Evolutionary conservation across 1,140 invertebrate species (phyloP).

Genomic region (Rhyacophila brunnea): DNA sequence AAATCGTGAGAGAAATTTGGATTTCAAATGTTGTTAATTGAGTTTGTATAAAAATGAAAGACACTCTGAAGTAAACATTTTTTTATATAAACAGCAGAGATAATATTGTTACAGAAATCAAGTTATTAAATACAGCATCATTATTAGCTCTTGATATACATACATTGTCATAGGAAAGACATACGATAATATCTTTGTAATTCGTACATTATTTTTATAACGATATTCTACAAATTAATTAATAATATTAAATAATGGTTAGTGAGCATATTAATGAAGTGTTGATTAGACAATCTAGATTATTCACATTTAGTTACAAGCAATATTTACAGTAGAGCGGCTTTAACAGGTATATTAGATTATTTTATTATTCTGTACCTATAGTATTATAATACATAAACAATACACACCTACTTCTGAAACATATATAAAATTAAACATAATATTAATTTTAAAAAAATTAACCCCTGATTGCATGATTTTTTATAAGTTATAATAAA

Average conservation of each 20-base stretch:
- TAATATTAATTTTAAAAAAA: too few species aligned
- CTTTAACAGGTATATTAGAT: background rate
- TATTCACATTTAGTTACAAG: background rate
- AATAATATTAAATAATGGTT: background rate
- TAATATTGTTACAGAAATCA: slow-evolving; percentile 20
- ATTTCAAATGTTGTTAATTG: slow-evolving; percentile 1
- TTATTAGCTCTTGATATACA: slow-evolving; percentile 7
- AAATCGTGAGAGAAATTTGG: too few species aligned
- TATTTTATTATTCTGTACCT: background rate
- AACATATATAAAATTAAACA: too few species aligned
- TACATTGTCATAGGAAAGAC: background rate
- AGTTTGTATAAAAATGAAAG: background rate
- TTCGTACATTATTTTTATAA: background rate
- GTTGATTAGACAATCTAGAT: background rate
- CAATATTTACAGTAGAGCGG: slow-evolving; percentile 5
- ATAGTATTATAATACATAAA: too few species aligned
- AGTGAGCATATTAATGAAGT: background rate
- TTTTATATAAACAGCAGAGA: slow-evolving; percentile 34
- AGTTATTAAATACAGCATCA: slow-evolving; percentile 12
- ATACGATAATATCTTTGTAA: background rate
- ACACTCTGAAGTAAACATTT: slow-evolving; percentile 28
- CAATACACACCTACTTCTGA: too few species aligned
- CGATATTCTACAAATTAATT: background rate
- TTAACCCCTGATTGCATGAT: too few species aligned
- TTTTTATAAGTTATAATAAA: too few species aligned